Conservation (phyloP, 2,797 vertebrate genomes). For the Sciurus carolinensis region DNA sequence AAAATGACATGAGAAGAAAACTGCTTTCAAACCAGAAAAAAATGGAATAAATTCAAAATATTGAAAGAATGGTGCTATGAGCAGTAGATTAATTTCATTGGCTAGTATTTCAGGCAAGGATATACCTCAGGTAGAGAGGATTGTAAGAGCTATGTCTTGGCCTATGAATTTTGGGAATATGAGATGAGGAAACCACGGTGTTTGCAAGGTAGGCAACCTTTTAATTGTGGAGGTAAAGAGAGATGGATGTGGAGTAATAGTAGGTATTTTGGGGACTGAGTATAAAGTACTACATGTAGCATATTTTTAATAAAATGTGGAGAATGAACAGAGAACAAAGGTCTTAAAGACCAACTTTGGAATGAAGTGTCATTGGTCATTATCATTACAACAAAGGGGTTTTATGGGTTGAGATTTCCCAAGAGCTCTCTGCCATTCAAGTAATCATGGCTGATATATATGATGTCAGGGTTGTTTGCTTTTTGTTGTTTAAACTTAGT, state of each 20-base stretch:
- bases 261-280: not conserved
- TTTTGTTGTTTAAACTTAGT: constrained; percentile 42
- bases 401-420: not conserved
- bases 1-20: not conserved
- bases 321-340: not conserved
- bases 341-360: not conserved
- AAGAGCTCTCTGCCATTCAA: not conserved
- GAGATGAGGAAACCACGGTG: not conserved
- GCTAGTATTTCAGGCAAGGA: not conserved
- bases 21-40: not conserved
- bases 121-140: not conserved
- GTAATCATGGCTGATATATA: not conserved
- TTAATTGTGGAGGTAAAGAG: not conserved
- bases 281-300: not conserved
- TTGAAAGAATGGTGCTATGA: not conserved
- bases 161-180: not conserved
- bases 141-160: not conserved
- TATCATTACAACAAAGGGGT: not conserved
- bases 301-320: not conserved
- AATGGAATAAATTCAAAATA: constrained; percentile 18
- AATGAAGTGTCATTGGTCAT: not conserved
- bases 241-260: not conserved
- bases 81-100: not conserved
- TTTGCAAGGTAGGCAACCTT: not conserved
- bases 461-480: not conserved